Evolutionary conservation across 1,140 invertebrate species (phyloP).

Genomic region (Nephila pilipes): DNA sequence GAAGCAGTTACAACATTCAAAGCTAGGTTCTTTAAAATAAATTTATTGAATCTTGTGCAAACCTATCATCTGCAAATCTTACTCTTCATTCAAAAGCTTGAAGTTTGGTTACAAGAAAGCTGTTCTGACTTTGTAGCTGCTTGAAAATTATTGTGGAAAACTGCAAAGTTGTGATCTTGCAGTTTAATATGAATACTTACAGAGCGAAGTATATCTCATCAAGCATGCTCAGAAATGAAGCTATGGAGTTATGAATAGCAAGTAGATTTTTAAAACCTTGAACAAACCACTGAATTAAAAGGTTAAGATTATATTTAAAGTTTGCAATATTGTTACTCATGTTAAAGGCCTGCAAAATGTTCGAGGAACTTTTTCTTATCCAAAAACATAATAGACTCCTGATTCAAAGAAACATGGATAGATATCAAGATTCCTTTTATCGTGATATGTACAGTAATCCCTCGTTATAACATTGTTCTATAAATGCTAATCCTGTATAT

Average conservation of each 20-base stretch:
- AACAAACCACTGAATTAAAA: too few relatives aligned
- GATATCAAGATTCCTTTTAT: conserved; percentile 13
- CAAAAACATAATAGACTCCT: neutral
- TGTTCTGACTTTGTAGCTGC: neutral
- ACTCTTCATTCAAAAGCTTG: neutral
- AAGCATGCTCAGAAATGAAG: too few relatives aligned
- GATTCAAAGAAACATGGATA: neutral
- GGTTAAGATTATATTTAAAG: too few relatives aligned
- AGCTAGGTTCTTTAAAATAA: neutral
- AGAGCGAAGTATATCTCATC: too few relatives aligned
- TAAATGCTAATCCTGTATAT: conserved; percentile 32
- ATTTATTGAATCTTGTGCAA: neutral
- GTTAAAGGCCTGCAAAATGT: neutral
- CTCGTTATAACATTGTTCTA: neutral
- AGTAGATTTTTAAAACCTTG: too few relatives aligned
- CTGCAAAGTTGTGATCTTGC: neutral
- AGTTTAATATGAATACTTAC: neutral
- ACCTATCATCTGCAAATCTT: neutral
- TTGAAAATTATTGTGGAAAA: too few relatives aligned
- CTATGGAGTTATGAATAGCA: too few relatives aligned
- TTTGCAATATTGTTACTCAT: too few relatives aligned
- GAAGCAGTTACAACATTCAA: neutral
- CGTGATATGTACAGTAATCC: conserved; percentile 32
- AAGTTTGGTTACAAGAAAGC: neutral
- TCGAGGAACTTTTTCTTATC: neutral